Percentiles rank a stretch among this genome's conserved stretches.
Evolutionary conservation across 2,113 vertebrate genomes (phyloP).

Genomic region (Pimephales promelas): DNA sequence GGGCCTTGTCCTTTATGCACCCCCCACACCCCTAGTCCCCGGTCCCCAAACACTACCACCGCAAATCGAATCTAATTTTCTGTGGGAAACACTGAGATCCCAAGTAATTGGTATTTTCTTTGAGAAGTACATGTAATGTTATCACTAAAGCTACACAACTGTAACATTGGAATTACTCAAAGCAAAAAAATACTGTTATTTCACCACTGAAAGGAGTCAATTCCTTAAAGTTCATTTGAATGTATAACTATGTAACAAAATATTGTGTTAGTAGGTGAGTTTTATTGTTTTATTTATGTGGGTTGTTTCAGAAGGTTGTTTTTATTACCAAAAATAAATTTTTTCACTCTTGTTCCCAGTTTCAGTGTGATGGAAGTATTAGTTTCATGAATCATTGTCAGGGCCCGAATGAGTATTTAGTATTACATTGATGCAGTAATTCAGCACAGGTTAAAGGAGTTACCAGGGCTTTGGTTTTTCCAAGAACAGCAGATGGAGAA

Average conservation of each 20-base stretch:
- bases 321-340: neutral
- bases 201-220: neutral
- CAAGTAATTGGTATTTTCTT: no score
- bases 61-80: no score
- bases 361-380: conserved; percentile 9
- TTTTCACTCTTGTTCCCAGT: neutral
- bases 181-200: neutral
- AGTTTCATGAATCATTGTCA: conserved; percentile 12
- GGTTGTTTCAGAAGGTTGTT: neutral
- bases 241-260: neutral
- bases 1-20: no score
- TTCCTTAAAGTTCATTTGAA: neutral
- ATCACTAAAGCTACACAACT: neutral
- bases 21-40: no score
- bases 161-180: neutral
- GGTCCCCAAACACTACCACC: no score
- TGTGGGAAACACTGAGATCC: no score
- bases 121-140: neutral
- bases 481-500: neutral
- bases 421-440: neutral
- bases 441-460: neutral
- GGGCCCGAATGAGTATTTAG: neutral
- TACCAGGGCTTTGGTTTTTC: neutral
- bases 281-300: neutral
- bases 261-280: neutral